Conservation (phyloP, 2,797 vertebrate genomes). For the Antrozous pallidus region DNA sequence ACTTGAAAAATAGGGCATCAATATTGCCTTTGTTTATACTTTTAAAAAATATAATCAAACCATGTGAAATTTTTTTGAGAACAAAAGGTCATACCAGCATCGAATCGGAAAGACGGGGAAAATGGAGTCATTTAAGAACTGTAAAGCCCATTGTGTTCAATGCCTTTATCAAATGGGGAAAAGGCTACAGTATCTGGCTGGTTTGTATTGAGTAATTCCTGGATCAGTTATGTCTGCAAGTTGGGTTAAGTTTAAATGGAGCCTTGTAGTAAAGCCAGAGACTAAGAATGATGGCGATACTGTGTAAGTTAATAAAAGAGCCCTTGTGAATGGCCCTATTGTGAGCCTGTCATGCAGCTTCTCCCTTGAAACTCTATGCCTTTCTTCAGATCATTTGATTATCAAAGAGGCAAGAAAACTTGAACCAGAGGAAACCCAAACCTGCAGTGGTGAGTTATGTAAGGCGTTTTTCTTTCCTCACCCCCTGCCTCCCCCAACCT, state of each 20-base stretch:
- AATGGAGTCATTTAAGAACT: slow-evolving; percentile 79
- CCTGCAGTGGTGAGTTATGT: slow-evolving; percentile 77
- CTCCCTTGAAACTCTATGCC: slow-evolving; percentile 83
- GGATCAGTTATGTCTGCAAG: slow-evolving; percentile 73
- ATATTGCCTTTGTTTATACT: slow-evolving; percentile 21
- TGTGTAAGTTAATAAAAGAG: slow-evolving; percentile 80
- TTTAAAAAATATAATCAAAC: slow-evolving; percentile 65
- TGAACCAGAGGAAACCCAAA: slow-evolving; percentile 84
- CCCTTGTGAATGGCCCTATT: slow-evolving; percentile 80
- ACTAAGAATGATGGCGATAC: slow-evolving; percentile 76
- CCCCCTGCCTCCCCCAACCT: no score
- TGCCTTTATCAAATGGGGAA: slow-evolving; percentile 71
- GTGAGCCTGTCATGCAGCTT: slow-evolving; percentile 70
- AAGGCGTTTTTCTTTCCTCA: slow-evolving; percentile 63
- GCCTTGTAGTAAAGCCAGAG: slow-evolving; percentile 82
- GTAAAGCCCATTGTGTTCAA: slow-evolving; percentile 73
- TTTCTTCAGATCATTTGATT: slow-evolving; percentile 82
- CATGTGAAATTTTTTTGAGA: slow-evolving; percentile 71
- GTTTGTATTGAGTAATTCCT: slow-evolving; percentile 70
- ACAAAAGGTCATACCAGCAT: slow-evolving; percentile 68
- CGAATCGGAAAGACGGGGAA: slow-evolving; percentile 57
- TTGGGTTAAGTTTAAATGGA: slow-evolving; percentile 81
- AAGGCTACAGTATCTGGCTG: slow-evolving; percentile 76
- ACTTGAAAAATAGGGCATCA: not conserved
- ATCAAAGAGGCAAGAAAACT: slow-evolving; percentile 81